Evolutionary conservation across 2,888 invertebrate genomes (phyloP).

Genomic region (Erebia palarica): DNA sequence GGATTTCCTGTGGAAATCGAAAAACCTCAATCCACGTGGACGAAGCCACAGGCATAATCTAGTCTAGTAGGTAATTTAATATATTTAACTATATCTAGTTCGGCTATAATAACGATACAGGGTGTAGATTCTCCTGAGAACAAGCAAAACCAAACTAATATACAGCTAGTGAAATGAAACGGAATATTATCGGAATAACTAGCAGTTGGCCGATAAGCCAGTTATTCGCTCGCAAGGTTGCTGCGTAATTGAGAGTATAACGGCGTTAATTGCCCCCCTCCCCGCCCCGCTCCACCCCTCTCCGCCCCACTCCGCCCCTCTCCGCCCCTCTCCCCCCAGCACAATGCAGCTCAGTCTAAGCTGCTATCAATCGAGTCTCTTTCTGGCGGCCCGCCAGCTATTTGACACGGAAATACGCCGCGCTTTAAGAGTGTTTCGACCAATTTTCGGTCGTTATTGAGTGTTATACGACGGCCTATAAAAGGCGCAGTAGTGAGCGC

Average conservation of each 20-base stretch:
- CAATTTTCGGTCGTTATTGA: constrained; percentile 3
- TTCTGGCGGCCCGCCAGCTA: constrained; percentile 29
- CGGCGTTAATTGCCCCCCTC: constrained; percentile 14
- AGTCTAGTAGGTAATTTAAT: too few relatives aligned
- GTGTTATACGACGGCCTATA: neutral
- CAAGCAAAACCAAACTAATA: neutral
- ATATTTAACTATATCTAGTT: too few relatives aligned
- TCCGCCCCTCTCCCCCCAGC: neutral
- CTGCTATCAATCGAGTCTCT: constrained; percentile 29
- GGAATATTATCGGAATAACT: neutral
- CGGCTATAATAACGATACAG: too few relatives aligned
- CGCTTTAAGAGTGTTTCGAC: neutral
- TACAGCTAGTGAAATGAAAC: neutral
- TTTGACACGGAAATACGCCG: constrained; percentile 9
- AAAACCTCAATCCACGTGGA: too few relatives aligned
- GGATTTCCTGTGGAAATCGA: too few relatives aligned
- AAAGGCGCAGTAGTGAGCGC: too few relatives aligned
- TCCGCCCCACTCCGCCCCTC: neutral
- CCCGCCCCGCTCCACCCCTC: neutral
- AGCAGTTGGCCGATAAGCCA: constrained; percentile 7
- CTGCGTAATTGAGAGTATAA: constrained; percentile 16
- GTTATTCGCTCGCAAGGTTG: constrained; percentile 17
- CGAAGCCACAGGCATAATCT: too few relatives aligned
- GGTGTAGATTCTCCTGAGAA: too few relatives aligned
- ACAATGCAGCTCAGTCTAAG: constrained; percentile 32